Evolutionary conservation across 2,797 vertebrate species (phyloP).

Genomic region (Thaleichthys pacificus): DNA sequence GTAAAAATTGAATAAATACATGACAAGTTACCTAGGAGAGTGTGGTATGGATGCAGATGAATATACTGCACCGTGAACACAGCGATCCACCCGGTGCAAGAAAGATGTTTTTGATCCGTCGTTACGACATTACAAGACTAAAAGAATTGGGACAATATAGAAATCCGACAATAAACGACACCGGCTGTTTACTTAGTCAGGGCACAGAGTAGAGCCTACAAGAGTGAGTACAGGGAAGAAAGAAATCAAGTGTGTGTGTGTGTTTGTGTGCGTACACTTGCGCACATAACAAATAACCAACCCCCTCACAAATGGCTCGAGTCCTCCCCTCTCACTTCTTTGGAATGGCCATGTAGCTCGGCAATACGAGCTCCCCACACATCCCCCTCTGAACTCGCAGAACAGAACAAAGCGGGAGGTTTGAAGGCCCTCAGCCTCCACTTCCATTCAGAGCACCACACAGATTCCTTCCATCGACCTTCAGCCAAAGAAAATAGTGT

Average conservation of each 20-base stretch:
- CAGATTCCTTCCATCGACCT: background rate
- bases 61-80: background rate
- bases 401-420: background rate
- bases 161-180: background rate
- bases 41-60: background rate
- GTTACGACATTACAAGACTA: background rate
- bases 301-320: background rate
- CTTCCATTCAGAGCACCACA: slow-evolving; percentile 15
- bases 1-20: background rate
- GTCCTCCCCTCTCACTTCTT: background rate
- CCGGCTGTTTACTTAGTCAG: background rate
- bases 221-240: background rate
- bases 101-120: background rate
- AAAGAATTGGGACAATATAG: background rate
- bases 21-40: background rate
- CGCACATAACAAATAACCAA: too few relatives aligned
- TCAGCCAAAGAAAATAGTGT: slow-evolving; percentile 28
- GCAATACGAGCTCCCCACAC: too few relatives aligned
- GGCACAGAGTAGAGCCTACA: background rate
- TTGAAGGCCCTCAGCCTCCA: slow-evolving; percentile 4
- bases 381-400: background rate
- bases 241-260: background rate
- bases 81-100: background rate
- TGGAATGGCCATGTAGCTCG: too few relatives aligned
- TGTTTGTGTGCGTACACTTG: background rate